Conservation (phyloP, 2,888 invertebrate species). For the Scrobipalpa costella region DNA sequence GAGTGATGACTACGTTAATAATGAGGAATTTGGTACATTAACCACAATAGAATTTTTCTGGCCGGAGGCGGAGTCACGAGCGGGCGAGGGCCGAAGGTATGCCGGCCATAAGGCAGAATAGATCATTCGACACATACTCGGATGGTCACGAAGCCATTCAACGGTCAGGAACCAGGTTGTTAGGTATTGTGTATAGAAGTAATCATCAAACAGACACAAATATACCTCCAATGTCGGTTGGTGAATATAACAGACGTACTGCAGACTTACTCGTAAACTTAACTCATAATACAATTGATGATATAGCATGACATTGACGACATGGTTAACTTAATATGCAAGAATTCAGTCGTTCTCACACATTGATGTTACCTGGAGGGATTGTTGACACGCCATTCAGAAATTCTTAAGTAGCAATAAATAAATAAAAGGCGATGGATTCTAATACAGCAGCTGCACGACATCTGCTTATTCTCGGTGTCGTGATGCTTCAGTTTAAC, state of each 20-base stretch:
- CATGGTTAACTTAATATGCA: background rate
- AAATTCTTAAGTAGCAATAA: constrained; percentile 16
- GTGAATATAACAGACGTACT: no score
- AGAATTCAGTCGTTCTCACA: background rate
- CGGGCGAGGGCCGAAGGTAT: constrained; percentile 47
- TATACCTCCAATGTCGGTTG: background rate
- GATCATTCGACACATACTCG: constrained; percentile 56
- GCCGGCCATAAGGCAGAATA: constrained; percentile 49
- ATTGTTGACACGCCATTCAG: constrained; percentile 14
- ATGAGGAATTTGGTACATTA: constrained; percentile 77
- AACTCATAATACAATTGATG: no score
- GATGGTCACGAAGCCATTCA: constrained; percentile 60
- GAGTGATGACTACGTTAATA: constrained; percentile 66
- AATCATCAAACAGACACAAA: background rate
- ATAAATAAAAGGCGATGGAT: constrained; percentile 29
- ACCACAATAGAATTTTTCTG: constrained; percentile 78
- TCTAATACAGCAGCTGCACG: constrained; percentile 36
- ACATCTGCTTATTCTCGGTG: constrained; percentile 41
- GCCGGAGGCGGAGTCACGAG: constrained; percentile 64
- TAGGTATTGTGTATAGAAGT: constrained; percentile 21
- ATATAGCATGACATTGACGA: background rate
- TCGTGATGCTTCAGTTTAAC: constrained; percentile 29
- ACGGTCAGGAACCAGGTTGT: constrained; percentile 45
- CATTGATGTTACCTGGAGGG: constrained; percentile 8
- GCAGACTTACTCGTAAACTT: no score